Conservation (phyloP, 2,113 vertebrate species). For the Nyctibius bracteatus region DNA sequence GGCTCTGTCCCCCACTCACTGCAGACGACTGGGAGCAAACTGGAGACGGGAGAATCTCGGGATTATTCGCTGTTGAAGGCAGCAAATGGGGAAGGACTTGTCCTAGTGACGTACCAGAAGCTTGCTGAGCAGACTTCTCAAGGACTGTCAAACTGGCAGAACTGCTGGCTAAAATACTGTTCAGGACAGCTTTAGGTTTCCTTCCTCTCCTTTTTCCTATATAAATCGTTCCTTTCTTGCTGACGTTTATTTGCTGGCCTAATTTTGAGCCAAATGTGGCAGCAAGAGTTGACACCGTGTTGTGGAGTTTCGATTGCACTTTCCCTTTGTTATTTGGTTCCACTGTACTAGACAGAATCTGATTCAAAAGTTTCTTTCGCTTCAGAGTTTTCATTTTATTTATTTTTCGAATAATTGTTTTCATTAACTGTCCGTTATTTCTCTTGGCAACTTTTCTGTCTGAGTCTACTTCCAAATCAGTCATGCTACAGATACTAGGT, state of each 20-base stretch:
- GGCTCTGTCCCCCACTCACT: conserved; percentile 87
- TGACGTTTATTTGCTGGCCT: conserved; percentile 97
- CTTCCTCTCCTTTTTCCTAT: conserved; percentile 96
- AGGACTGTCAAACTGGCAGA: conserved; percentile 63
- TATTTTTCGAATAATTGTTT: conserved; percentile 93
- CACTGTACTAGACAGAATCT: conserved; percentile 78
- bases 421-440: conserved; percentile 89
- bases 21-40: conserved; percentile 84
- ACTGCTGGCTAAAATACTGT: conserved; percentile 61
- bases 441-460: conserved; percentile 81
- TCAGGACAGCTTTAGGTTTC: conserved; percentile 87
- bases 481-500: conserved; percentile 61
- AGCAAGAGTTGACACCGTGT: conserved; percentile 88
- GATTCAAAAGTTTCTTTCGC: conserved; percentile 89
- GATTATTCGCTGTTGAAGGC: conserved; percentile 61
- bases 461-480: conserved; percentile 74
- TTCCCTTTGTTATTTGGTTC: conserved; percentile 80
- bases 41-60: conserved; percentile 87
- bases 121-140: conserved; percentile 75
- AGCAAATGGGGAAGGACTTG: conserved; percentile 78
- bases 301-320: conserved; percentile 81
- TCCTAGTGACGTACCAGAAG: conserved; percentile 70
- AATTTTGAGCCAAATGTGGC: conserved; percentile 90
- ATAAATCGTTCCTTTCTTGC: conserved; percentile 98
- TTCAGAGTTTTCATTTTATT: conserved; percentile 98